A percentile compares a stretch with the other conserved stretches of the same genome.
Conservation (phyloP, 2,888 invertebrate genomes). For the Drosophila dives region DNA sequence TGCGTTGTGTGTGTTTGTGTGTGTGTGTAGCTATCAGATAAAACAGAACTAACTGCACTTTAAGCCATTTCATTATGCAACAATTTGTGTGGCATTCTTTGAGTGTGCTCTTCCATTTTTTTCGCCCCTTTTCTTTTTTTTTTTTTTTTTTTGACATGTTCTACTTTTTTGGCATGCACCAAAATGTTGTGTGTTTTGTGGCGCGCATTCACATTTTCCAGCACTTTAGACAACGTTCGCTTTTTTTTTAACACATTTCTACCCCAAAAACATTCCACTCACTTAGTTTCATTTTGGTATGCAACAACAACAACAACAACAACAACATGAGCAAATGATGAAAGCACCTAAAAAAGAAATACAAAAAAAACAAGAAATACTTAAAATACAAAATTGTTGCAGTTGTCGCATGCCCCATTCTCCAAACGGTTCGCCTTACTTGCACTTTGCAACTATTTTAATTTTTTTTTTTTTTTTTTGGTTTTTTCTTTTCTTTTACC, state of each 20-base stretch:
- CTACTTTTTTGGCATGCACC: constrained; percentile 35
- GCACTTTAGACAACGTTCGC: constrained; percentile 45
- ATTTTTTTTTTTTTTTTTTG: constrained; percentile 24
- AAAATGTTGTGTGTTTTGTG: constrained; percentile 24
- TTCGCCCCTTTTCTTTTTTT: background rate
- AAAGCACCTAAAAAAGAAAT: constrained; percentile 10
- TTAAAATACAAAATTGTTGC: constrained; percentile 24
- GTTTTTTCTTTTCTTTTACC: constrained; percentile 6
- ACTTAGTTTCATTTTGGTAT: constrained; percentile 73
- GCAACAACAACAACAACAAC: constrained; percentile 20
- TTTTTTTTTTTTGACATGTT: constrained; percentile 14
- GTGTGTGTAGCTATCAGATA: background rate
- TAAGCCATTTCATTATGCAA: constrained; percentile 57
- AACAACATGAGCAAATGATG: constrained; percentile 64
- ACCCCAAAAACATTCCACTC: constrained; percentile 52
- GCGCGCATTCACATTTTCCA: constrained; percentile 54
- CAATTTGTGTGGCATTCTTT: constrained; percentile 43
- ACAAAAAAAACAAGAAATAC: background rate
- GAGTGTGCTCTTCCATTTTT: background rate
- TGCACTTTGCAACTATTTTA: constrained; percentile 63
- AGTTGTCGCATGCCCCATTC: constrained; percentile 42
- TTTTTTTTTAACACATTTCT: constrained; percentile 25
- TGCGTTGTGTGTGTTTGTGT: background rate
- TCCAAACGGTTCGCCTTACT: constrained; percentile 31
- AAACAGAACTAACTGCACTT: constrained; percentile 20